Conservation (phyloP, 2,113 vertebrate genomes). For the Motacilla alba region DNA sequence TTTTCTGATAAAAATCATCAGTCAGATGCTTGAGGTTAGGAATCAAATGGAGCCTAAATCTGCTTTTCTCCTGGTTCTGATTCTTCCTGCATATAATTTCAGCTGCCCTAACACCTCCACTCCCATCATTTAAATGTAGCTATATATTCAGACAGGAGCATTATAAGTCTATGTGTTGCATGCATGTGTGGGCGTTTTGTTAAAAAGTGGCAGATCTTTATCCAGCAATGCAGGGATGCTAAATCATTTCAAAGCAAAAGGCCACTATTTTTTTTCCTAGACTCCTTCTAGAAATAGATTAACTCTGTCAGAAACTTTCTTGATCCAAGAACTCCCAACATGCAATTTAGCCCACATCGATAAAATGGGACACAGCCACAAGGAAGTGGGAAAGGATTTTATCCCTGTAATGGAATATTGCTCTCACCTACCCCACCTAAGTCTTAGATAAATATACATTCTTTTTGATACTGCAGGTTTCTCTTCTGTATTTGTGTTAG, state of each 20-base stretch:
- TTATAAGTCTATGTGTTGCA: not conserved
- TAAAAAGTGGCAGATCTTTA: constrained; percentile 1
- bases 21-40: not conserved
- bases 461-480: not conserved
- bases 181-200: not conserved
- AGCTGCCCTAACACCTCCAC: not conserved
- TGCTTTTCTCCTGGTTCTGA: not conserved
- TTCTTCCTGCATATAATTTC: not conserved
- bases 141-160: not conserved
- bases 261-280: not conserved
- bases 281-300: not conserved
- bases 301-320: constrained; percentile 6
- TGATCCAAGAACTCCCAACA: not conserved
- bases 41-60: not conserved
- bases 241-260: constrained; percentile 12
- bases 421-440: not conserved
- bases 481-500: not conserved
- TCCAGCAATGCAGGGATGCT: not conserved
- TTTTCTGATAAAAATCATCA: not conserved
- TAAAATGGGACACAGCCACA: not conserved
- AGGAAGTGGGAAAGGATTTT: not conserved
- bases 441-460: not conserved
- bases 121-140: not conserved
- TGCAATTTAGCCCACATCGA: not conserved
- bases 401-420: not conserved